Base-by-base conservation (phyloP, 2,888 invertebrate genomes). In the Zygaena filipendulae region DNA sequence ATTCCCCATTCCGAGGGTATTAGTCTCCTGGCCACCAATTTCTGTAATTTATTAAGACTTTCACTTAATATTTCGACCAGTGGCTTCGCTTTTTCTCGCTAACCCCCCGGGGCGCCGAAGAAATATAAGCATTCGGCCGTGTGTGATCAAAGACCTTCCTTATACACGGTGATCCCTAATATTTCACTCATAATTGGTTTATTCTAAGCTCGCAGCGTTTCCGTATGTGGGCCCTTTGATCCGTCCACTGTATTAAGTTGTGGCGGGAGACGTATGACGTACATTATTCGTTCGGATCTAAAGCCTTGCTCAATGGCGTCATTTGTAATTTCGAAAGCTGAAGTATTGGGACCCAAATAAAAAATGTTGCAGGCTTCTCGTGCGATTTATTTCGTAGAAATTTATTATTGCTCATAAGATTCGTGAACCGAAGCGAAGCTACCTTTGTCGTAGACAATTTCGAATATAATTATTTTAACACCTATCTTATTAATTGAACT, bases 111-210 rank as follows among this genome's bases (percentile, higher is more conserved):
- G 67, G 7, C 16, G 5, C 16, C 4, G 16, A 72, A 68, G 66
- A 71, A 72, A 68, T 62, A 64, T 63, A 62, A 66, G 54, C 58
- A 59, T 56, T 60, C 58, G 55, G 59, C 52, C 49, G 45, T 47
- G 45, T 54, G 58, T 69, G 75, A 79, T 77, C 79, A 79, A 79
- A 79, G 74, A 64, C 59, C 59, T 56, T 61, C 59, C 56, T 53
- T 47, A 49, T 49, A 49, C 54, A 58, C 54, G 52, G 66, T 74
- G 75, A 77, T 79, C 77, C 77, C 75, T 75, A 79, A 79, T 77
- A 79, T 79, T 79, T 79, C 77, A 71, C 72, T 75, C 74, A 75
- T 79, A 79, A 79, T 79, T 79, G 79, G 79, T 77, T 77, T 79
- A 79, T 74, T 71, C 79, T 75, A 75, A 75, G 77, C 77, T 74